Evolutionary conservation across 2,797 vertebrate genomes (phyloP), one percentile per base, ranked within the genome.

Genomic region (Coranthus polyacanthus): DNA sequence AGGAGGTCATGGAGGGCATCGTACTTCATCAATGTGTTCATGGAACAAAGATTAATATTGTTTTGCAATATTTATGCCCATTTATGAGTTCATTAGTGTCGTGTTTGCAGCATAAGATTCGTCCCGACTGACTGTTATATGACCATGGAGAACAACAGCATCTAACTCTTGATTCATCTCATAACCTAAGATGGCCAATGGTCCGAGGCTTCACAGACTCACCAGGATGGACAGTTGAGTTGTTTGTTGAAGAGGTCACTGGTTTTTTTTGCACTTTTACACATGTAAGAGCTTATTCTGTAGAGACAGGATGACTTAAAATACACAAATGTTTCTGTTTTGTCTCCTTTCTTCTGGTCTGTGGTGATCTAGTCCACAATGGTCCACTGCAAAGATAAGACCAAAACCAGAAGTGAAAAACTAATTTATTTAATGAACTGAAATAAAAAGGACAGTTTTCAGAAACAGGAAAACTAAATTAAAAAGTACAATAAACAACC

Each of bases 101-200:
- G 26, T 5, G 3, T 36, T 6, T 6, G 39, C 44, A 66, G n/a
- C n/a, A n/a, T n/a, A n/a, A n/a, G 26, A 46, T 51, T 46, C 12
- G 38, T 62, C 22, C 17, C 36, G 15, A 21, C 52, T 1, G 16
- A 17, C 22, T 21, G 38, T 60, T 47, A 26, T 6, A 39, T 3
- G 32, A 68, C 51, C 12, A 1, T 0, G 2, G 12, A 41, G 46
- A 78, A 47, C n/a, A 70, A 63, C 5, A 16, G n/a, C 41, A 53
- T 29, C 44, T 5, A 26, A 46, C 56, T 62, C 68, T 32, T 60
- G 72, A 62, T 51, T 68, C 41, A 51, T 56, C 52, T 54, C 52
- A 47, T 86, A 75, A 71, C 44, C 36, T 9, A 51, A n/a, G 26
- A 50, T n/a, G 51, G 29, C 55, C 39, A 16, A 29, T 29, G 26